Evolutionary conservation across 2,113 vertebrate species (phyloP), one percentile per base, ranked within the genome.

Genomic region (Zosterops japonicus): DNA sequence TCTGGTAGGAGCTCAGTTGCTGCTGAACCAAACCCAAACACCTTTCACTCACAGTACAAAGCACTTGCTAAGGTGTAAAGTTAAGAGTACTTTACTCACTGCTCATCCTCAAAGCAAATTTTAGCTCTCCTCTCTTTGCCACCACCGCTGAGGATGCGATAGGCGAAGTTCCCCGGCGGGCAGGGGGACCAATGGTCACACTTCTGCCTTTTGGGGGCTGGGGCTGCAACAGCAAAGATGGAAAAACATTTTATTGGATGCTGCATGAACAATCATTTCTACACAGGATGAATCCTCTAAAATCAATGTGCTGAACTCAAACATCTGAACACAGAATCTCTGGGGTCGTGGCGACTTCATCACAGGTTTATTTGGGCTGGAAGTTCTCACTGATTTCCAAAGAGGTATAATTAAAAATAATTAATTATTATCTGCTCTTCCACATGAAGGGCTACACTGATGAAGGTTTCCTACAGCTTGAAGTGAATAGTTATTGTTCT

Each of bases 91-190:
- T 39, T 39, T 81, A 98, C 98, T 98, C 71, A 98, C 98, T 98
- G 82, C 31, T 98, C 76, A 60, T 98, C 97, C 65, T 98, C 98
- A 90, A 98, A 98, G 90, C 98, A 98, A 50, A 98, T 97, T 84
- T 97, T 96, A 36, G 98, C 97, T 3, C 56, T 46, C 7, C 75
- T 97, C 55, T 27, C 2, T 14, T 9, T 83, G 61, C 97, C 97
- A 1, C 97, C 97, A 0, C 98, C 97, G 2, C 98, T 98, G 76
- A 97, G 95, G 74, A 98, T 14, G 27, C 89, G 89, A 63, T 97
- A 98, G 59, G 97, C 97, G 0, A 97, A 98, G 80, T 22, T 88
- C 41, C 94, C 91, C 6, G 83, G 25, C 0, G 89, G 79, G 56
- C 98, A 98, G 0, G 96, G 44, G 41, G 92, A 83, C 98, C 97